Evolutionary conservation across 2,113 vertebrate species (phyloP), one percentile per base, ranked within the genome.

Genomic region (Uria aalge): DNA sequence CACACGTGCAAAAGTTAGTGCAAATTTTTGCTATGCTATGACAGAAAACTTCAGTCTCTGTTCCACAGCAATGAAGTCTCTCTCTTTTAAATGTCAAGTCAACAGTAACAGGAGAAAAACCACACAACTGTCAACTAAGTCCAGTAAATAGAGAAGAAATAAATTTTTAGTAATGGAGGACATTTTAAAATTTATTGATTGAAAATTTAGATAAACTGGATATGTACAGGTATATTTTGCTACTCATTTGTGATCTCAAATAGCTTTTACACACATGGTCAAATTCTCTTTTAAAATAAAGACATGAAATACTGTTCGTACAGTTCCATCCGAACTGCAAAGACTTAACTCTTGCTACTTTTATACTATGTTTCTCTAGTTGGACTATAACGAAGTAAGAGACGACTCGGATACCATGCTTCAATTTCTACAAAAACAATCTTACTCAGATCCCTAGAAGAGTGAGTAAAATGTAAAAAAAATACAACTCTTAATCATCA

Each of bases 401-500:
- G 66, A 72, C 67, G 13, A 88, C 40, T 76, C n/a, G 16, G 57
- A 80, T 24, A 68, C 11, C 68, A 34, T 63, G 60, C 57, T 59
- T 92, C n/a, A 26, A 14, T 55, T 85, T 47, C 63, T 45, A 57
- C 9, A 32, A 67, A 91, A 87, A 48, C 9, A 74, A 3, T 50
- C 48, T 80, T 91, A 84, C 43, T 63, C 73, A 55, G 40, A 43
- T 71, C 17, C 38, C 80, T 38, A 53, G 32, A 75, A n/a, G 12
- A 22, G 16, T 40, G 90, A 92, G 24, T 32, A 90, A 92, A 81
- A 90, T 18, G 86, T n/a, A 85, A 78, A 93, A 92, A 71, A 67
- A 30, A 41, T 15, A 60, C 18, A 96, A 68, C 64, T 53, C 75
- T 34, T 99, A 98, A 72, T 99, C 99, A 76, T 99, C 99, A 55